Base-by-base conservation (phyloP, 92 coral and sea anemone genomes). In the Epizoanthus illoricatus region DNA sequence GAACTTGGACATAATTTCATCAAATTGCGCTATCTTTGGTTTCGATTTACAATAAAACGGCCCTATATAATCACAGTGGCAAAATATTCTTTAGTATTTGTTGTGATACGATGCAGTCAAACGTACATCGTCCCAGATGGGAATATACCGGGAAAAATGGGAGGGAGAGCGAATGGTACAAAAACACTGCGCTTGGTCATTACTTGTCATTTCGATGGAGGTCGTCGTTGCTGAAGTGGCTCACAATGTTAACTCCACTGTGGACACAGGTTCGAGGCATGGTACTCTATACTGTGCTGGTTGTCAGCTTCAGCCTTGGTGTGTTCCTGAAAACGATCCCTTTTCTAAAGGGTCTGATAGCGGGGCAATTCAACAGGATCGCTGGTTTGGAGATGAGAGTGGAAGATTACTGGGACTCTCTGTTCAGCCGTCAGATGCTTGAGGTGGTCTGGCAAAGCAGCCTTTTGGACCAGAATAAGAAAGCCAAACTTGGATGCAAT, bases 361-460 rank as follows among this genome's bases (percentile, higher is more conserved):
- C 89, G 0, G 72, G 79, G n/a, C 69, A 71, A 45, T 86, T 94
- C 75, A 87, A 92, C 75, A 85, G 79, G 28, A 85, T 89, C 61
- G 84, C 92, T 1, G 96, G 91, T 16, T 54, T 92, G 70, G 87
- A 86, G 17, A 89, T 94, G 86, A 90, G 88, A 6, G 63, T 72
- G 9, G 98, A 92, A 7, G 87, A 89, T 24, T 94, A 94, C 79
- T 94, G 97, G 97, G 87, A 90, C 54, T 71, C 93, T 7, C 89
- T 94, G 62, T 94, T 94, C 80, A 72, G 92, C 71, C 76, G 88
- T 79, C 75, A 90, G 57, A 89, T 94, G 93, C 86, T 94, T 11
- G 83, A 85, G 41, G 84, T 93, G 13, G 82, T 93, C 47, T 90
- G 93, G 93, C 91, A 90, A 40, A 82, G 23, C 85, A 86, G 86